Conservation (phyloP, 2,797 vertebrate species). For the Neomorphus geoffroyi region DNA sequence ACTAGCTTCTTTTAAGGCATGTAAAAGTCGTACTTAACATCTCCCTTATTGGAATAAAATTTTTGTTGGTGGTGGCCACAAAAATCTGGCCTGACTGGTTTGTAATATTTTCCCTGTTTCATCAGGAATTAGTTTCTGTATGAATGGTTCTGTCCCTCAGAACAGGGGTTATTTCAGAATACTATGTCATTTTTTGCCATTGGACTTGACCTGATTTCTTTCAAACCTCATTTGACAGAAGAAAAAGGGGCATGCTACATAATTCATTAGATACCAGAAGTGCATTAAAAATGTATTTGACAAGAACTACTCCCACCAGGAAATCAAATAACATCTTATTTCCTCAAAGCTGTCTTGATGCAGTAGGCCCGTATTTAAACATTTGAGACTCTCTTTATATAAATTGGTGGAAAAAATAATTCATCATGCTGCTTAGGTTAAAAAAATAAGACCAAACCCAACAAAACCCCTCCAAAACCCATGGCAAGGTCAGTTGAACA, state of each 20-base stretch:
- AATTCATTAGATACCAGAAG: slow-evolving; percentile 58
- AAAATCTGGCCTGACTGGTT: neutral
- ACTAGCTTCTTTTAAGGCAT: neutral
- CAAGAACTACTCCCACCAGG: slow-evolving; percentile 37
- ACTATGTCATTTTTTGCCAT: neutral
- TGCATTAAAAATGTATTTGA: slow-evolving; percentile 65
- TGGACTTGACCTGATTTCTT: slow-evolving; percentile 54
- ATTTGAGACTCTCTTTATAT: neutral
- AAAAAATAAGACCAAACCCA: neutral
- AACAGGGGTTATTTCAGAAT: slow-evolving; percentile 27
- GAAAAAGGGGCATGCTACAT: slow-evolving; percentile 26
- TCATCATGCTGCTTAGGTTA: neutral
- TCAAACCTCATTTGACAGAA: slow-evolving; percentile 30
- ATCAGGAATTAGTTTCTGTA: neutral
- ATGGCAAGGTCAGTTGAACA: neutral
- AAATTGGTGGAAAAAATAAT: neutral
- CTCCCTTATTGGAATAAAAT: neutral
- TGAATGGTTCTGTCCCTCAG: neutral
- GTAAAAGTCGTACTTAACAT: neutral
- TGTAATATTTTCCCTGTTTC: neutral
- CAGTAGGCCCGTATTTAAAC: neutral
- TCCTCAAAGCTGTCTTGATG: slow-evolving; percentile 13
- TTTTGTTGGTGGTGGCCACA: neutral
- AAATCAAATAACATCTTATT: slow-evolving; percentile 53
- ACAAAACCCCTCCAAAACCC: neutral